phyloP scores from a whole-genome alignment of 35 echinoderm and acorn worm genomes.

The Apostichopus japonicus region DNA sequence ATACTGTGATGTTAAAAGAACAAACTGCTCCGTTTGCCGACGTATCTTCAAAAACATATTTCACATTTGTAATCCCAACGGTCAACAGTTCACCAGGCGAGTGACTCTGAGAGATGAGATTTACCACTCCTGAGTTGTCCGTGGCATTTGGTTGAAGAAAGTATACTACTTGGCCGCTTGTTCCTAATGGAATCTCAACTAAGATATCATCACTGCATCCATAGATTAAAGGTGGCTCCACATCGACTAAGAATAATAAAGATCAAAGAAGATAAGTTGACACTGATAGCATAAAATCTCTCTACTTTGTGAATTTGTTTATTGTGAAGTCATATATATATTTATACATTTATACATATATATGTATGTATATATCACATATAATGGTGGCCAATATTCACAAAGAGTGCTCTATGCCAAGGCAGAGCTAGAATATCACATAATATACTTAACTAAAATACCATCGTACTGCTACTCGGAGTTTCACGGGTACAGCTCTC shows the following conservation, averaged over 20 bases:
- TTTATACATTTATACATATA: no score
- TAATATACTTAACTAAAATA: no score
- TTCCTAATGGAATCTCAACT: background rate
- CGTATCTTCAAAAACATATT: background rate
- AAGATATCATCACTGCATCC: background rate
- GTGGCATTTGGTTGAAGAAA: background rate
- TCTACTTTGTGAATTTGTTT: background rate
- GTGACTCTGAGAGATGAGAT: background rate
- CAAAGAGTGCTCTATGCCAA: no score
- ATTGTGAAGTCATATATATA: no score
- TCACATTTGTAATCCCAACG: background rate
- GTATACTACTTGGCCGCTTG: background rate
- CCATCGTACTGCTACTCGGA: no score
- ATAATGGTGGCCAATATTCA: no score
- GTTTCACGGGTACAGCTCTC: no score
- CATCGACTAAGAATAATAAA: background rate
- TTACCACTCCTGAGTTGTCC: background rate
- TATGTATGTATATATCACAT: no score
- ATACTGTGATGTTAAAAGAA: constrained; percentile 1
- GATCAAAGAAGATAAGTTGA: background rate
- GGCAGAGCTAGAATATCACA: no score
- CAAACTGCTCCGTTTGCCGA: background rate
- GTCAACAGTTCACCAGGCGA: background rate
- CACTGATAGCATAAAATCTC: no score
- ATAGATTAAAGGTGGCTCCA: background rate